Conservation (phyloP, 2,888 invertebrate species). For the Acleris emargana region DNA sequence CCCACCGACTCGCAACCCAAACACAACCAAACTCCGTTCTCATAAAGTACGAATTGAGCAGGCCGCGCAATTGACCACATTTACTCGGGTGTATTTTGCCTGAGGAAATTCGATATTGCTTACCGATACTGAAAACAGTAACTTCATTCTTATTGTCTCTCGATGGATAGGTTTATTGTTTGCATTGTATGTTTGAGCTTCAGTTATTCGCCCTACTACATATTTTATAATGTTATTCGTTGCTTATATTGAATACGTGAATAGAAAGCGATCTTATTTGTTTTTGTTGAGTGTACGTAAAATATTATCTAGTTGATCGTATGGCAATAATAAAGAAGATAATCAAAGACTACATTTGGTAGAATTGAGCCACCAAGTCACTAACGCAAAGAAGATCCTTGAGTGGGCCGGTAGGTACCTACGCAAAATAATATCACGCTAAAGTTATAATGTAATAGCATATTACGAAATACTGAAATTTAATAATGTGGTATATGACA, state of each 20-base stretch:
- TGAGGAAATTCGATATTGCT: conserved; percentile 43
- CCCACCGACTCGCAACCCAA: conserved; percentile 41
- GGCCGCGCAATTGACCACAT: conserved; percentile 38
- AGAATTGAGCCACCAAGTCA: too few relatives aligned
- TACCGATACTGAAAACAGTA: conserved; percentile 43
- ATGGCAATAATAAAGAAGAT: too few relatives aligned
- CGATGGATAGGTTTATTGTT: conserved; percentile 40
- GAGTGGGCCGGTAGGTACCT: too few relatives aligned
- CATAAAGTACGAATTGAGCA: conserved; percentile 46
- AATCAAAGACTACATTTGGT: too few relatives aligned
- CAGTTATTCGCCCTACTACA: conserved; percentile 12
- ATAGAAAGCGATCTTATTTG: too few relatives aligned
- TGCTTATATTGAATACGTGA: neutral
- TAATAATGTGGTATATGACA: too few relatives aligned
- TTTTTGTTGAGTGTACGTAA: too few relatives aligned
- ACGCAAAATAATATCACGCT: too few relatives aligned
- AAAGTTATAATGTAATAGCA: too few relatives aligned
- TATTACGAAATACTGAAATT: too few relatives aligned
- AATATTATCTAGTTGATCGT: too few relatives aligned
- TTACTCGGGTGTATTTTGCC: conserved; percentile 39
- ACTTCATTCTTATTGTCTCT: conserved; percentile 41
- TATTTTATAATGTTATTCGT: conserved; percentile 12
- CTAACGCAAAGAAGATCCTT: too few relatives aligned
- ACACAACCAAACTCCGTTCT: conserved; percentile 48
- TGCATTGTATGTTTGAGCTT: conserved; percentile 34